These are phyloP conservation scores for Glomeris maerens DNA, from an alignment of 1,140 invertebrate genomes.

Conservation along the genomic window DNA sequence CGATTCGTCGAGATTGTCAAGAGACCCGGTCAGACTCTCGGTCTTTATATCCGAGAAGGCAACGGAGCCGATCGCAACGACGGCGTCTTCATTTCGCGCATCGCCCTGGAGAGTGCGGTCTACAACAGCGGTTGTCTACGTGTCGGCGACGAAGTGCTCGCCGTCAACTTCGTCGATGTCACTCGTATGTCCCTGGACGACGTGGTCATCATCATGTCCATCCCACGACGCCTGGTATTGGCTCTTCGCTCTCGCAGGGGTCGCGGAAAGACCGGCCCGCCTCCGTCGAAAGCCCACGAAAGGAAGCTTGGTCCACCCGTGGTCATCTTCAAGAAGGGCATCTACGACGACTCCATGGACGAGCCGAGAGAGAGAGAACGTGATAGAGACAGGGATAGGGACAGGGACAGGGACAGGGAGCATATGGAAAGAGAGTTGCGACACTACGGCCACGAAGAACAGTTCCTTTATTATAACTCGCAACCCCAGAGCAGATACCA, in stretches of 20 bases:
- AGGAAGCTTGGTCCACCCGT: constrained; percentile 81
- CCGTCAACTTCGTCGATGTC: constrained; percentile 94
- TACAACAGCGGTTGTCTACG: constrained; percentile 90
- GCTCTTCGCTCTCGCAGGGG: constrained; percentile 58
- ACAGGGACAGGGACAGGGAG: constrained; percentile 6
- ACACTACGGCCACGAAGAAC: constrained; percentile 35
- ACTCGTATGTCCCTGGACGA: constrained; percentile 95
- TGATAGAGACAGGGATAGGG: constrained; percentile 26
- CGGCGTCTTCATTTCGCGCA: constrained; percentile 96
- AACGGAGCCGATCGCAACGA: constrained; percentile 83
- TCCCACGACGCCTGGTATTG: constrained; percentile 83
- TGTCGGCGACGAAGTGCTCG: constrained; percentile 97
- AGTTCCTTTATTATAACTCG: constrained; percentile 68
- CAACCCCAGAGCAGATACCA: constrained; percentile 25
- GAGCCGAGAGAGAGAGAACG: too few relatives aligned
- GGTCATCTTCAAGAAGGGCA: constrained; percentile 80
- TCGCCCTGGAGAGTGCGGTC: constrained; percentile 89
- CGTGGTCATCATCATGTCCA: constrained; percentile 98
- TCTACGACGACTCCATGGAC: constrained; percentile 63
- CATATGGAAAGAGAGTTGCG: constrained; percentile 3
- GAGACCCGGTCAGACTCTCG: constrained; percentile 92
- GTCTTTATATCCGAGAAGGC: constrained; percentile 93
- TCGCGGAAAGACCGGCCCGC: constrained; percentile 28
- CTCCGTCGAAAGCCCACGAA: constrained; percentile 46
- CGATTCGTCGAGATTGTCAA: constrained; percentile 98